Base-by-base conservation (phyloP, 2,888 invertebrate genomes). In the Silvanus unidentatus region DNA sequence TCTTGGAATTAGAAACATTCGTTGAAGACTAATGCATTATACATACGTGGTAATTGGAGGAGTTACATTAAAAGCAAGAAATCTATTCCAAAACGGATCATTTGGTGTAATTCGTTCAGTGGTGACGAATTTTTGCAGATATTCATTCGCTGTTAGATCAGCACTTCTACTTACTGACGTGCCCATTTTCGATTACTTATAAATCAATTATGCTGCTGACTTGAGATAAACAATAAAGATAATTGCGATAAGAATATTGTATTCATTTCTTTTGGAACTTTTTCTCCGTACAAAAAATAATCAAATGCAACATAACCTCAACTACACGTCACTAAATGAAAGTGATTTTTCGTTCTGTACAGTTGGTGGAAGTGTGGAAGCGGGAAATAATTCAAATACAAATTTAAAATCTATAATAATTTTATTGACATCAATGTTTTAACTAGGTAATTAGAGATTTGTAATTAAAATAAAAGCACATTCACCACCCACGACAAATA, bases 61-160 rank as follows among this genome's bases (percentile, higher is more conserved):
- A 29, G 81, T 80, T 57, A 95, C 85, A 54, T 93, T 90, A 66
- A 94, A 99, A 0, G 95, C 88, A 29, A 99, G 75, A 53, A 99
- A 80, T 54, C 86, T 84, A 67, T 92, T 92, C 98, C 98, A 99
- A 70, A 92, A 96, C 0, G 88, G 86, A 67, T 94, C 90, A 68
- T 92, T 91, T 5, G 84, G 79, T 3, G 86, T 79, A 57, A 99
- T 86, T 29, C 83, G 75, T 53, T 92, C 86, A 29, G 79, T 77
- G 0, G 91, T 86, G 50, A 88, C 86, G 67, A 97, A 90, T 51
- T 80, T 78, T 48, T 79, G 76, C 39, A 97, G 75, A 64, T 86
- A 82, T 62, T 87, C 86, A 72, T 96, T 97, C 51, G 77, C 80
- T 16, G 84, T 77, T 53, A 96, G 75, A 66, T 95, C 89, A 42